A percentile compares a stretch with the other conserved stretches of the same genome.
Conservation (phyloP, 2,113 vertebrate species). For the Lasiurus borealis region DNA sequence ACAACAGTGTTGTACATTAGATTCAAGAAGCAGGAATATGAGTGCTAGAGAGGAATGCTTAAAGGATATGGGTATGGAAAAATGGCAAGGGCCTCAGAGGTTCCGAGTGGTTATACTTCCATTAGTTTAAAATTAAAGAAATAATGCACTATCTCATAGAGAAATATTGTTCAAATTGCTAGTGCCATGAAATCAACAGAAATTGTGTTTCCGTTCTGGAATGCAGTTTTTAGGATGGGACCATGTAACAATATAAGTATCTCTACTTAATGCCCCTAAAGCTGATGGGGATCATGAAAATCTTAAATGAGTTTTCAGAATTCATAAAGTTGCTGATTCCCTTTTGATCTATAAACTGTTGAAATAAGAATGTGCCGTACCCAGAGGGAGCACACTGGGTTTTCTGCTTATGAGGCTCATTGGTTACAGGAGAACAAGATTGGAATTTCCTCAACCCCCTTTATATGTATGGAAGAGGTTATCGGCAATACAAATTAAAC, state of each 20-base stretch:
- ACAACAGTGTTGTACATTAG: not conserved
- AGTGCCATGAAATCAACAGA: not conserved
- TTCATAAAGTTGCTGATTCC: conserved; percentile 26
- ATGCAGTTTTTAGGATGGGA: not conserved
- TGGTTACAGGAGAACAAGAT: not conserved
- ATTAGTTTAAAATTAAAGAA: conserved; percentile 49
- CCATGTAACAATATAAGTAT: not conserved
- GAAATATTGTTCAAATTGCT: not conserved
- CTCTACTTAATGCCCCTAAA: not conserved
- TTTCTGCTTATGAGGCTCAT: not conserved
- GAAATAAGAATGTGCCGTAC: not conserved
- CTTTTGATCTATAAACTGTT: not conserved
- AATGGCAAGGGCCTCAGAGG: not conserved
- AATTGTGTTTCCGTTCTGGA: not conserved
- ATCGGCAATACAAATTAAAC: conserved; percentile 11
- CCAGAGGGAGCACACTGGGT: not conserved
- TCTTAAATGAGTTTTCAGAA: conserved; percentile 35
- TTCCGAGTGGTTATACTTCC: not conserved
- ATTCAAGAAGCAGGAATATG: not conserved
- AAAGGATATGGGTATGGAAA: not conserved
- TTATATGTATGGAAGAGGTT: not conserved
- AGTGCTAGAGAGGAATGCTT: not conserved
- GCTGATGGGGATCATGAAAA: conserved; percentile 3
- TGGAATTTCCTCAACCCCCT: not conserved
- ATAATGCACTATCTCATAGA: not conserved